phyloP scores from a whole-genome alignment of 2,888 invertebrate genomes.

The Caenorhabditis becei region DNA sequence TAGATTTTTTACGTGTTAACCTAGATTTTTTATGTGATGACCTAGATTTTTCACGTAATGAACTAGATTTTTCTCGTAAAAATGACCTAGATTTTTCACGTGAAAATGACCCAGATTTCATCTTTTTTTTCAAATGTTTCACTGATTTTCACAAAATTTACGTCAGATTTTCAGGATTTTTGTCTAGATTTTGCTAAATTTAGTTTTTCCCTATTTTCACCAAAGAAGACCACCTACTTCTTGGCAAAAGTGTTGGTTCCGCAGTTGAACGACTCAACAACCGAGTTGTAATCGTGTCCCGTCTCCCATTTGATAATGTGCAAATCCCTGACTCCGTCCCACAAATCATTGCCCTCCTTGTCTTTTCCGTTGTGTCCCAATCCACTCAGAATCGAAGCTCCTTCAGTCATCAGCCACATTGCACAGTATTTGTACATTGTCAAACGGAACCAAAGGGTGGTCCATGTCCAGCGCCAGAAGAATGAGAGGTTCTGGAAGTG shows the following conservation, averaged over 20 bases:
- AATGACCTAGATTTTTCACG: no score
- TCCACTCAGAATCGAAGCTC: constrained; percentile 86
- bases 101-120: no score
- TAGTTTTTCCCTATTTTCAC: no score
- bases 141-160: no score
- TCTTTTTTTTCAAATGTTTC: no score
- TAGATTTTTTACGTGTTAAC: no score
- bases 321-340: constrained; percentile 94
- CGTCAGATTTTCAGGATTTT: no score
- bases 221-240: constrained; percentile 84
- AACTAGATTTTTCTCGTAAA: no score
- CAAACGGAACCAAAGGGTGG: constrained; percentile 80
- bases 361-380: constrained; percentile 89
- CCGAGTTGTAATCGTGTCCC: constrained; percentile 88
- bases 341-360: constrained; percentile 83
- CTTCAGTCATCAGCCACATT: constrained; percentile 91
- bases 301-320: constrained; percentile 89
- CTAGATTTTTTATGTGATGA: no score
- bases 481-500: constrained; percentile 73
- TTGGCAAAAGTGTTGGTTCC: constrained; percentile 96
- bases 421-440: constrained; percentile 92
- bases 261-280: constrained; percentile 93
- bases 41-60: no score
- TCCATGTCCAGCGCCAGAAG: constrained; percentile 80
- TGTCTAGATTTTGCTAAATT: no score